A percentile compares a stretch with the other conserved stretches of the same genome.
These are phyloP conservation scores for Platycheirus albimanus DNA, from an alignment of 2,888 invertebrate genomes.

Conservation along the genomic window DNA sequence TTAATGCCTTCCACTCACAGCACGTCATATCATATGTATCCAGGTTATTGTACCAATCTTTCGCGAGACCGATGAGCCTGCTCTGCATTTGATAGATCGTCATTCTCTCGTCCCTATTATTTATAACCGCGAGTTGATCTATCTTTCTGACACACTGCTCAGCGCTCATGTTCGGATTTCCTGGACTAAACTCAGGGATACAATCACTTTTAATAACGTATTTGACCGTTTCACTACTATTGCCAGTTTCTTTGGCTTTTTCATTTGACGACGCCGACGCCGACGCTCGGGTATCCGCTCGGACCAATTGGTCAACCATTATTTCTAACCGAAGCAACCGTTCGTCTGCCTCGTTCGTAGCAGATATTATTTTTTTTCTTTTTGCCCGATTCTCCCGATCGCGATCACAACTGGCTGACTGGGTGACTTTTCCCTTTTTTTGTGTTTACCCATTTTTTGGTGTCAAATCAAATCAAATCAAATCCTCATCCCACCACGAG, in stretches of 20 bases:
- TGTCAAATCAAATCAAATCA: too few relatives aligned
- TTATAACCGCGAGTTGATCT: background rate
- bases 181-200: background rate
- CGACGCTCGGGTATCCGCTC: background rate
- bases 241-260: background rate
- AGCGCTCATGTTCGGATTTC: background rate
- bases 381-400: background rate
- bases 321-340: background rate
- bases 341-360: background rate
- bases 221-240: background rate
- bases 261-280: background rate
- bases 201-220: background rate
- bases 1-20: background rate
- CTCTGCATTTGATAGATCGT: background rate
- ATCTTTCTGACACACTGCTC: background rate
- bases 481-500: background rate
- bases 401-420: background rate
- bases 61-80: background rate
- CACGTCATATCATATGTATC: background rate
- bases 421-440: background rate
- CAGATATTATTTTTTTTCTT: background rate
- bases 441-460: background rate
- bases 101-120: background rate
- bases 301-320: background rate
- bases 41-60: conserved; percentile 2